Base-by-base conservation (phyloP, 2,113 vertebrate genomes). In the Periophthalmodon schlosseri region DNA sequence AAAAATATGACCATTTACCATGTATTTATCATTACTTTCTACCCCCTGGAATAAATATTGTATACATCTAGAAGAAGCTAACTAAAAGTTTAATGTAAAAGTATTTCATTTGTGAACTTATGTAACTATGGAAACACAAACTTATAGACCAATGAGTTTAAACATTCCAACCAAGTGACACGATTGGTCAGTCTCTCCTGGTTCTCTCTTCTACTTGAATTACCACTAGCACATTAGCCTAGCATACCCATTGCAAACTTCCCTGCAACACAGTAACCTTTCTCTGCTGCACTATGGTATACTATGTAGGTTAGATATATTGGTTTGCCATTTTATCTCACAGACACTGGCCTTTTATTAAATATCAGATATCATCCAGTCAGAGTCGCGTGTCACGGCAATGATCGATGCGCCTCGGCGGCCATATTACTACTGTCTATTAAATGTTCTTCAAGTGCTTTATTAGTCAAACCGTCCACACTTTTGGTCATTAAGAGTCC, bases 341-440 rank as follows among this genome's bases (percentile, higher is more conserved):
- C 74, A 78, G 76, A 83, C 77, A 23, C 12, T 84, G 85, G 80
- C 82, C 84, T 89, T 87, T 85, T 67, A 87, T 86, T 73, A 86
- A 86, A 85, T 81, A 82, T 73, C 79, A 86, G 54, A 76, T 76
- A 79, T 86, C 83, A 74, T 24, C 56, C 74, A 36, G 75, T 73
- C 78, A 70, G 44, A 69, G 70, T 80, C 72, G 52, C 69, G 67
- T 7, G 44, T 66, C 60, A 47, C 78, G 66, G 23, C 52, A 54
- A 75, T 83, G 82, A 86, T 78, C 74, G 82, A 84, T 80, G 72
- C 7, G 70, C 36, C 0, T 64, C 72, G 52, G 52, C 61, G 34
- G 70, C 46, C 36, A 28, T 49, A 69, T 60, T 77, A 64, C 36
- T 65, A 73, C 63, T 69, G 46, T 16, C 44, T 52, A n/a, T 46